These are phyloP conservation scores for Xerus inauris DNA, from an alignment of 2,113 vertebrate genomes.

Conservation along the genomic window DNA sequence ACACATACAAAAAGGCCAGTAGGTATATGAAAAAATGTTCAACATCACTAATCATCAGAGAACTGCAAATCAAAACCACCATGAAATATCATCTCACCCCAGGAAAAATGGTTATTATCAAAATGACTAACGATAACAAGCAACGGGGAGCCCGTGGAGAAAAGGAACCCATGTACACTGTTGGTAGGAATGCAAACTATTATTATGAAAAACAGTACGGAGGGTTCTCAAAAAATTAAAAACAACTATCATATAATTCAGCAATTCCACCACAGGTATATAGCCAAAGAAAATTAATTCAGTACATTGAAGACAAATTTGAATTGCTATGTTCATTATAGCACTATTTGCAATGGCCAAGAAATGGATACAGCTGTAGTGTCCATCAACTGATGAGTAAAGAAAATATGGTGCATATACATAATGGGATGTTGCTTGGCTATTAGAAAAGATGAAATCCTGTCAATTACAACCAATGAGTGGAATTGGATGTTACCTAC, in stretches of 20 bases:
- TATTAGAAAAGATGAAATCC: background rate
- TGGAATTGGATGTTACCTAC: background rate
- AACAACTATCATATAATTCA: background rate
- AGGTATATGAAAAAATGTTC: background rate
- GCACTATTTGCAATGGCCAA: too few species aligned
- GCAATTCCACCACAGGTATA: background rate
- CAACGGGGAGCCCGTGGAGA: background rate
- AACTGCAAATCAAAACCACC: background rate
- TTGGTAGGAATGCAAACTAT: background rate
- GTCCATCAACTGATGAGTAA: too few species aligned
- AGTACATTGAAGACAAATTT: too few species aligned
- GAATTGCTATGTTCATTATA: too few species aligned
- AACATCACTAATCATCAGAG: background rate
- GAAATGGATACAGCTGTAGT: too few species aligned
- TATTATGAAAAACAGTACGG: background rate
- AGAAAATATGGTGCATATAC: background rate
- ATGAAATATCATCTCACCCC: background rate
- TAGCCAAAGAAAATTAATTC: background rate
- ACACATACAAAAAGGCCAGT: background rate
- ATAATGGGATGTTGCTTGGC: too few species aligned
- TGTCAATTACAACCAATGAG: background rate
- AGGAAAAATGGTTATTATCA: background rate
- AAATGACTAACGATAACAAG: background rate
- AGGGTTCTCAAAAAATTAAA: background rate
- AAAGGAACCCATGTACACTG: background rate